Conservation (phyloP, 2,888 invertebrate species). For the Dioctria linearis region DNA sequence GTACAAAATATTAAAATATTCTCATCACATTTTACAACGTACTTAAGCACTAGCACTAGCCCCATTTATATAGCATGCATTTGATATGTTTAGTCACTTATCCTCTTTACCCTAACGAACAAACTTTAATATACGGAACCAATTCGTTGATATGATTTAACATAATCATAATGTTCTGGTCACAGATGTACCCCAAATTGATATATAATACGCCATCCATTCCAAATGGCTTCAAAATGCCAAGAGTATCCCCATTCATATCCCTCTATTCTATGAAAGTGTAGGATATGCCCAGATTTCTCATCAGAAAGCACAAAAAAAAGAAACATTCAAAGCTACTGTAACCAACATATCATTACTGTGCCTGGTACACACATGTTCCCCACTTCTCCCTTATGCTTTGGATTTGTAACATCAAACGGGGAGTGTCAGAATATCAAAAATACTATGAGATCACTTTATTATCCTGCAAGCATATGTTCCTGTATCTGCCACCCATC, state of each 20-base stretch:
- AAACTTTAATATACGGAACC: slow-evolving; percentile 39
- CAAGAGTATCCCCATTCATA: slow-evolving; percentile 1
- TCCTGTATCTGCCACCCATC: background rate
- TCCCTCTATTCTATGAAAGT: background rate
- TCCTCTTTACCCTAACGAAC: no score
- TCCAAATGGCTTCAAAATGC: slow-evolving; percentile 26
- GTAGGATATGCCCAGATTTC: background rate
- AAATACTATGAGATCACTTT: slow-evolving; percentile 49
- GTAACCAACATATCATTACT: slow-evolving; percentile 39
- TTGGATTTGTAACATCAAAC: slow-evolving; percentile 25
- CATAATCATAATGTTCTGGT: slow-evolving; percentile 47
- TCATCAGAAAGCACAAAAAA: background rate
- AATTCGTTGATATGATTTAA: slow-evolving; percentile 53
- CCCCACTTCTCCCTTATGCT: background rate
- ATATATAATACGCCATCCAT: slow-evolving; percentile 46
- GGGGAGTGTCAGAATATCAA: slow-evolving; percentile 46
- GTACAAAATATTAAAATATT: no score
- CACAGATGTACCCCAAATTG: slow-evolving; percentile 49
- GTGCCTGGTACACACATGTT: slow-evolving; percentile 2
- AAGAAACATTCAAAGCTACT: slow-evolving; percentile 5
- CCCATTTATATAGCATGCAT: no score
- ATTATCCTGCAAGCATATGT: slow-evolving; percentile 49
- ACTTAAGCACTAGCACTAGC: no score
- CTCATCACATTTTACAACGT: no score
- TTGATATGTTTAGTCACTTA: no score